A percentile compares a stretch with the other conserved stretches of the same genome.
These are phyloP conservation scores for Caenorhabditis auriculariae DNA, from an alignment of 2,888 invertebrate genomes.

Conservation along the genomic window DNA sequence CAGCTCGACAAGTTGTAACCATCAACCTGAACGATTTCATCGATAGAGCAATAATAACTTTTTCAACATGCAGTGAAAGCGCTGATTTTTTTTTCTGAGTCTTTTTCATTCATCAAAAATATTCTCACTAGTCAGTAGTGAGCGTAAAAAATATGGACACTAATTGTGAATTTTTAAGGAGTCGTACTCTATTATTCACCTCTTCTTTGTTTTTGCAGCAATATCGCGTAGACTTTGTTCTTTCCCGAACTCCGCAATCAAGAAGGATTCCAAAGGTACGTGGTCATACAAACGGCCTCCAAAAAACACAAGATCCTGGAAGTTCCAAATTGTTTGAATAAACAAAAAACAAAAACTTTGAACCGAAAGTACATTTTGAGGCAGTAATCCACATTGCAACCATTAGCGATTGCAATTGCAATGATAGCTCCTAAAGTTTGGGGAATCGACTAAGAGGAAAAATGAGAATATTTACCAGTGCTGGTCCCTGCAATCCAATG, in stretches of 20 bases:
- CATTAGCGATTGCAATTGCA: slow-evolving; percentile 79
- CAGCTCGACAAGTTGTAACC: slow-evolving; percentile 84
- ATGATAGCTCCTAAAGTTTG: slow-evolving; percentile 90
- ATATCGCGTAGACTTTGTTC: slow-evolving; percentile 86
- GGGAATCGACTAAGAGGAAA: too few relatives aligned
- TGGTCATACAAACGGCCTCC: slow-evolving; percentile 79
- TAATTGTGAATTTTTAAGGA: too few relatives aligned
- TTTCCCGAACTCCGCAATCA: slow-evolving; percentile 83
- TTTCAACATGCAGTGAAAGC: neutral
- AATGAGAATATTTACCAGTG: neutral
- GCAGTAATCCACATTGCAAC: slow-evolving; percentile 72
- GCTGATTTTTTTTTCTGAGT: slow-evolving; percentile 2
- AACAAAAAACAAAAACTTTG: slow-evolving; percentile 74
- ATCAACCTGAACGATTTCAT: slow-evolving; percentile 67
- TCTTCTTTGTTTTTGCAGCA: slow-evolving; percentile 1
- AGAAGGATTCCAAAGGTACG: slow-evolving; percentile 78
- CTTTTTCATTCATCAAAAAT: slow-evolving; percentile 4
- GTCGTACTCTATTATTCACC: neutral
- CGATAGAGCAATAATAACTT: slow-evolving; percentile 1
- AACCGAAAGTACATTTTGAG: slow-evolving; percentile 88
- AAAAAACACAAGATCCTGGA: slow-evolving; percentile 30
- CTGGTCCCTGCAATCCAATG: neutral
- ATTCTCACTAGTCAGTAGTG: too few relatives aligned
- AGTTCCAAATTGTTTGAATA: neutral
- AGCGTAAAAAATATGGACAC: too few relatives aligned